Conservation (phyloP, 2,797 vertebrate genomes). For the Nyctalus aviator region DNA sequence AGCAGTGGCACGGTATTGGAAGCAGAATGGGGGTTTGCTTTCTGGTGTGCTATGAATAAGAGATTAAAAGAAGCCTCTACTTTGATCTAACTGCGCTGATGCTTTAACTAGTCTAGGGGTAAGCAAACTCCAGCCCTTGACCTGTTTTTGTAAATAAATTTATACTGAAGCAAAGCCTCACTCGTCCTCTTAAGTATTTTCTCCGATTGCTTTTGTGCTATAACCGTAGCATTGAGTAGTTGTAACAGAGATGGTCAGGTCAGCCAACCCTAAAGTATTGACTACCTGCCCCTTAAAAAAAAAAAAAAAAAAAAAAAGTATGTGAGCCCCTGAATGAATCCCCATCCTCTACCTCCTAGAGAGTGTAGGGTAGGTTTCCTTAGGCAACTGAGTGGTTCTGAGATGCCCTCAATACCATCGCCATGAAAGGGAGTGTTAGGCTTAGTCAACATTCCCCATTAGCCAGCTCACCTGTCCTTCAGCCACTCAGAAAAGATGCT, state of each 20-base stretch:
- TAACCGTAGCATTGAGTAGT: neutral
- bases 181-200: neutral
- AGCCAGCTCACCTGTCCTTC: neutral
- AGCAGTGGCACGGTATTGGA: slow-evolving; percentile 44
- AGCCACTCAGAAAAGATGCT: neutral
- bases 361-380: neutral
- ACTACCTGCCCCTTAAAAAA: neutral
- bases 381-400: neutral
- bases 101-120: neutral
- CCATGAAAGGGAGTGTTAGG: neutral
- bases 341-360: neutral
- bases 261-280: neutral
- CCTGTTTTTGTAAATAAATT: slow-evolving; percentile 38
- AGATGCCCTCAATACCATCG: neutral
- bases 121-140: neutral
- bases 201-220: neutral
- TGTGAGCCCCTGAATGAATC: neutral
- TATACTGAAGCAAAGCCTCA: neutral
- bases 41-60: slow-evolving; percentile 28
- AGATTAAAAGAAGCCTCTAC: neutral
- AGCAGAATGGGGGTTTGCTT: slow-evolving; percentile 47
- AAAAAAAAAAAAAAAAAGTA: neutral
- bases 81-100: neutral
- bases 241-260: neutral
- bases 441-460: rapidly evolving